Evolutionary conservation across 2,888 invertebrate species (phyloP), one percentile per base, ranked within the genome.

Genomic region (Drosophila rubida): DNA sequence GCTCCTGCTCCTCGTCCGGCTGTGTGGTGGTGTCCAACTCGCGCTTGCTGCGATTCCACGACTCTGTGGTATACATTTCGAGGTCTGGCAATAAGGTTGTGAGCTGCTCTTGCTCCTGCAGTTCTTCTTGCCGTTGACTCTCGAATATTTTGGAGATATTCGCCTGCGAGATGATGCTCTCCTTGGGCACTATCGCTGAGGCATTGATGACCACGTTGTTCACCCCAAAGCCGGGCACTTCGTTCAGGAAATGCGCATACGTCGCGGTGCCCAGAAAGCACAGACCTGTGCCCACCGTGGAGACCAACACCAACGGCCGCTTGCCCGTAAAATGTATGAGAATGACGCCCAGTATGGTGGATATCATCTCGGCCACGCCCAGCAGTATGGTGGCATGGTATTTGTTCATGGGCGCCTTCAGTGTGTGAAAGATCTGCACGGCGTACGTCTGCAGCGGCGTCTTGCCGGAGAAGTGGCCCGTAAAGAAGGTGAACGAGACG

Each of bases 381-480:
- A 96, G 92, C 25, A 95, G 92, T 37, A 96, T 93, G 0, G 96
- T 95, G 0, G 96, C 96, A 65, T 94, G 94, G 91, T 96, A 96
- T 86, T 95, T 94, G 85, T 96, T 94, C 64, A 96, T 94, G 0
- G 96, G 96, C 0, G 95, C 94, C 48, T 95, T 93, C 22, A 96
- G 88, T 63, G 94, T 93, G 49, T 94, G 93, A 86, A 96, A 96
- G 80, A 96, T 95, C 69, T 94, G 94, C 4, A 96, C 95, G 14
- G 96, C 95, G 81, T 94, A 96, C 0, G 95, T 95, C 92, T 95
- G 94, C 22, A 96, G 91, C 0, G 95, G 94, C 0, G 95, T 94
- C 93, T 95, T 95, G 0, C 96, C 96, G 32, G 95, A 95, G 81
- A 96, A 96, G 82, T 96, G 94, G 0, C 95, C 94, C 11, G 96